A percentile compares a stretch with the other conserved stretches of the same genome.
Conservation (phyloP, 2,797 vertebrate species). For the Catostomus latipinnis region DNA sequence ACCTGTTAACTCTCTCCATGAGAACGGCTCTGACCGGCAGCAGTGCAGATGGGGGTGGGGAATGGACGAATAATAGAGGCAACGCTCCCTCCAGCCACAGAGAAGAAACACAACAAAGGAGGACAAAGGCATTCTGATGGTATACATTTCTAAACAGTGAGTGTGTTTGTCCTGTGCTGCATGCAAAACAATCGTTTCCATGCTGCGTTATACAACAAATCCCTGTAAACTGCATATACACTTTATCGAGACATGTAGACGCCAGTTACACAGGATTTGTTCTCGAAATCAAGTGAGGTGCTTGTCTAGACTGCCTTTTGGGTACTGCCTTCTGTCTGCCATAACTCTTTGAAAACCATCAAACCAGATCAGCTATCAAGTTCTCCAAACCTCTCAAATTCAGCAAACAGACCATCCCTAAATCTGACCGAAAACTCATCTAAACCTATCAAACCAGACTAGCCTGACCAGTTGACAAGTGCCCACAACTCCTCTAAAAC, state of each 20-base stretch:
- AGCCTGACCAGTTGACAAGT: too few relatives aligned
- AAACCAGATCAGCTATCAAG: too few relatives aligned
- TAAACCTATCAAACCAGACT: too few relatives aligned
- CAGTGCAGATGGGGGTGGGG: slow-evolving; percentile 20
- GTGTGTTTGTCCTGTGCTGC: background rate
- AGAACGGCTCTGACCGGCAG: slow-evolving; percentile 29
- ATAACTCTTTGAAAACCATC: too few relatives aligned
- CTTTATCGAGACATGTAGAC: background rate
- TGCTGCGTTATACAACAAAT: background rate
- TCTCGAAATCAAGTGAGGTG: background rate
- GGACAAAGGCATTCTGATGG: slow-evolving; percentile 37
- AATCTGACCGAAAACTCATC: too few relatives aligned
- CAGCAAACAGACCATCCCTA: too few relatives aligned
- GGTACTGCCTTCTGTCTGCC: too few relatives aligned
- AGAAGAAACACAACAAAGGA: slow-evolving; percentile 36
- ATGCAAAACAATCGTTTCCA: background rate
- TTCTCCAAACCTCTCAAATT: too few relatives aligned
- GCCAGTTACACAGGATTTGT: background rate
- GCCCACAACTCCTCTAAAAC: too few relatives aligned
- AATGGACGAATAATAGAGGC: slow-evolving; percentile 62
- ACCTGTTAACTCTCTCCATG: slow-evolving; percentile 83
- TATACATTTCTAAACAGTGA: slow-evolving; percentile 1
- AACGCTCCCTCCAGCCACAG: slow-evolving; percentile 26
- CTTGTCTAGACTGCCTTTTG: too few relatives aligned
- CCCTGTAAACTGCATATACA: background rate